phyloP scores from a whole-genome alignment of 2,888 invertebrate genomes.

The Caenorhabditis becei region DNA sequence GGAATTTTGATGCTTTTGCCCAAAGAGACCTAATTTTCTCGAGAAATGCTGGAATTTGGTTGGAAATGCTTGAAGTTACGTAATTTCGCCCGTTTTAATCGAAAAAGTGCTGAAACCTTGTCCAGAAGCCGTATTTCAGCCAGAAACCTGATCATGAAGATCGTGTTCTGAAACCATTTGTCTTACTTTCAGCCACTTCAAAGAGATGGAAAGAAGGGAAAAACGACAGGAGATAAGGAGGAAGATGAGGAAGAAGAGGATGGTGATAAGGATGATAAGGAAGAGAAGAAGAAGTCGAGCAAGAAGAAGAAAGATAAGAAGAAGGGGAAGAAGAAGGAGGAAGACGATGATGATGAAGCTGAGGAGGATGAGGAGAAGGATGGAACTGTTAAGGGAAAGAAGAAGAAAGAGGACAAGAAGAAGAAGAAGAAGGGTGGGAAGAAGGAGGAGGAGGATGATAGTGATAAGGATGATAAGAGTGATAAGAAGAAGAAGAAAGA shows the following conservation, averaged over 20 bases:
- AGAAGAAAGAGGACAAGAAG: constrained; percentile 7
- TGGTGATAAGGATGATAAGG: constrained; percentile 1
- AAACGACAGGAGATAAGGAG: not conserved
- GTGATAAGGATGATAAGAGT: not conserved
- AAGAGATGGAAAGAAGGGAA: constrained; percentile 21
- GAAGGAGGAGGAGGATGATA: constrained; percentile 8
- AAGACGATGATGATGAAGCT: not conserved
- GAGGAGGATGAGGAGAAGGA: constrained; percentile 13
- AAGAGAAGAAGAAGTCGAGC: constrained; percentile 5
- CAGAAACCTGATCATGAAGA: no score
- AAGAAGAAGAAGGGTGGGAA: constrained; percentile 10
- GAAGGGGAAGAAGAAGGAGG: constrained; percentile 3
- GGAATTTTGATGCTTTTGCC: no score
- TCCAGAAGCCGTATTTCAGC: no score
- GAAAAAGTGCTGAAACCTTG: no score
- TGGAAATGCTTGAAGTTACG: no score
- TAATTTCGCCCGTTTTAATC: no score
- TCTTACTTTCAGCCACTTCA: constrained; percentile 15
- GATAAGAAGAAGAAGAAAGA: constrained; percentile 19
- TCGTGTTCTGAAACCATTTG: no score
- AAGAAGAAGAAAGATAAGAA: not conserved
- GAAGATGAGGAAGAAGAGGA: constrained; percentile 1
- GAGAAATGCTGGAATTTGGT: no score
- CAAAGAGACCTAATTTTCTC: no score
- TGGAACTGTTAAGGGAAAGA: not conserved